A percentile compares a stretch with the other conserved stretches of the same genome.
Conservation (phyloP, 2,888 invertebrate genomes). For the Drosophila mimetica region DNA sequence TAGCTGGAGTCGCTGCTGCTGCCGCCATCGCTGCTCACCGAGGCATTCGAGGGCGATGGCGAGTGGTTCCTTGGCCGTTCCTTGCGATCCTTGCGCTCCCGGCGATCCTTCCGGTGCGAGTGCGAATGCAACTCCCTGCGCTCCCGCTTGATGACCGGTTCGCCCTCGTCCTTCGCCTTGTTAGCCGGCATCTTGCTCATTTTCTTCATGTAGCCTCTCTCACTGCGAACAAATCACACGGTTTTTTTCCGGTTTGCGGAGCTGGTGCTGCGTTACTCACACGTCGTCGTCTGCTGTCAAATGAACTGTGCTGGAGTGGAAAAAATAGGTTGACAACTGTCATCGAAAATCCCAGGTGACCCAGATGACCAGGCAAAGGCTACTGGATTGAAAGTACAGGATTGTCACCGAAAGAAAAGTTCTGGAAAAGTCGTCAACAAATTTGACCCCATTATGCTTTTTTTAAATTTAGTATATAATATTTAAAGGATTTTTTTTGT, state of each 20-base stretch:
- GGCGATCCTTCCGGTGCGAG: not conserved
- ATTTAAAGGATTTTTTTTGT: too few species aligned
- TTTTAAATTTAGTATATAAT: too few species aligned
- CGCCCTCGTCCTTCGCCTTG: not conserved
- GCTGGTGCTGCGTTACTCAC: slow-evolving; percentile 4
- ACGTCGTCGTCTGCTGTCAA: slow-evolving; percentile 12
- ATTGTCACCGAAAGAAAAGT: not conserved
- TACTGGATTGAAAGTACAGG: slow-evolving; percentile 1
- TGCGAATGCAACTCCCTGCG: slow-evolving; percentile 1
- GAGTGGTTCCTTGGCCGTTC: not conserved
- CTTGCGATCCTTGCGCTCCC: not conserved
- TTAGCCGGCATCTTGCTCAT: not conserved
- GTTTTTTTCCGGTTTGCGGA: not conserved
- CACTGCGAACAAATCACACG: not conserved
- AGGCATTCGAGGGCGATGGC: not conserved
- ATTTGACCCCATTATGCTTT: too few species aligned
- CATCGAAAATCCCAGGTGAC: not conserved
- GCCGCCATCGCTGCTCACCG: not conserved
- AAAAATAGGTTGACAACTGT: not conserved
- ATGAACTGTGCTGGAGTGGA: not conserved
- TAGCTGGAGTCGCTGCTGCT: slow-evolving; percentile 10
- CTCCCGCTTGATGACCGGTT: slow-evolving; percentile 1
- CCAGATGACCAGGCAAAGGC: not conserved
- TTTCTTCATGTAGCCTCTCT: not conserved
- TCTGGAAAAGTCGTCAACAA: not conserved